Base-by-base conservation (phyloP, 2,113 vertebrate genomes). In the Phodopus roborovskii region DNA sequence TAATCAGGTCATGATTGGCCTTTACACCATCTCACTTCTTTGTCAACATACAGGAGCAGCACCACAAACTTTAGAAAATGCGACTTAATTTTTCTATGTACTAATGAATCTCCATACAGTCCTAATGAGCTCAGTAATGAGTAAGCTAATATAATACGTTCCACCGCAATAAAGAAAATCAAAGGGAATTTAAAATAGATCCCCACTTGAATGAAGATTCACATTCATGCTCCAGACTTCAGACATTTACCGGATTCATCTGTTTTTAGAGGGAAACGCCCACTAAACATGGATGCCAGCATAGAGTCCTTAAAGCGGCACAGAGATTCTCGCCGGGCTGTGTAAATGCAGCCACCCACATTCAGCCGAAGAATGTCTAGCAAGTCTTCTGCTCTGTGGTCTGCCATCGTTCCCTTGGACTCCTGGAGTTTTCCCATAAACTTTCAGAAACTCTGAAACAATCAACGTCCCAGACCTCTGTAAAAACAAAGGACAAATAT, bases 201-300 rank as follows among this genome's bases (percentile, higher is more conserved):
- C 56, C 45, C 50, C 82, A 68, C 60, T 79, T 79, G 73, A 92
- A 92, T 86, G 70, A 97, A 74, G 82, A 97, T 84, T 90, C 82
- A 93, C 30, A 16, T 75, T 77, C 0, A 81, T 86, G 88, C 79
- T 95, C 96, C 8, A 92, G 90, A 82, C 36, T 95, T 71, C 53
- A 22, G 4, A 5, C 90, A 93, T 85, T 98, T 98, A 98, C 98
- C 98, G 13, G 97, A 98, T 82, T 98, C 94, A 95, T 98, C 98
- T 85, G 96, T 97, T 97, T 98, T 98, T 39, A 99, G 93, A 97
- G 98, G 98, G 97, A 99, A 99, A 58, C 97, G 82, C 48, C 98
- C 98, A 92, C 98, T 99, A 73, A 98, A 98, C 98, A 99, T 98
- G 16, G 98, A 97, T 4, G 97, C 98, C 71, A 99, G 97, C 98